Percentiles rank a stretch among this genome's conserved stretches.
Conservation (phyloP, 1,140 invertebrate species). For the Megathymus violae region DNA sequence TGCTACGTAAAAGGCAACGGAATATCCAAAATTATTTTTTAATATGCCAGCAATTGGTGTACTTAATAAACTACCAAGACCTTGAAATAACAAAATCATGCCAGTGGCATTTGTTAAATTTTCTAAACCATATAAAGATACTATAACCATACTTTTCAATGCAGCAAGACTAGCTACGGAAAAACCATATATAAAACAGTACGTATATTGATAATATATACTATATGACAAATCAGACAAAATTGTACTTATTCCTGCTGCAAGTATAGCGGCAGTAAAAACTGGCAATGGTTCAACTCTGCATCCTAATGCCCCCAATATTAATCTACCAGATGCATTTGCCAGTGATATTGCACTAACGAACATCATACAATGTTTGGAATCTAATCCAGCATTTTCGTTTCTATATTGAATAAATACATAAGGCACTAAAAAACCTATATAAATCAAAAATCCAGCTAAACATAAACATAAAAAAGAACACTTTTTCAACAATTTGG, state of each 20-base stretch:
- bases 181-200: constrained; percentile 68
- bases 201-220: constrained; percentile 67
- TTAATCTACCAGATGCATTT: constrained; percentile 64
- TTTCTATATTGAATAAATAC: constrained; percentile 64
- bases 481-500: constrained; percentile 58
- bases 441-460: constrained; percentile 62
- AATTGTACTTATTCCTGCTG: constrained; percentile 56
- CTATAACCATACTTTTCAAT: constrained; percentile 64
- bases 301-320: constrained; percentile 58
- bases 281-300: constrained; percentile 61
- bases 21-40: constrained; percentile 61
- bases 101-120: constrained; percentile 76
- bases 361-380: constrained; percentile 57
- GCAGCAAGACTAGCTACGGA: constrained; percentile 57
- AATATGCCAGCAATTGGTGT: constrained; percentile 65
- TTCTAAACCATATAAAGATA: constrained; percentile 70
- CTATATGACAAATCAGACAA: constrained; percentile 59
- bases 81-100: constrained; percentile 72
- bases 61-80: constrained; percentile 67
- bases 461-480: constrained; percentile 64
- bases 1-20: constrained; percentile 62
- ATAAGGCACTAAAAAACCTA: constrained; percentile 72
- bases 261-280: constrained; percentile 44
- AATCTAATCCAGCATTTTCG: constrained; percentile 49
- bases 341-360: constrained; percentile 65